Conservation (phyloP, 2,797 vertebrate species). For the Oreonectes daqikongensis region DNA sequence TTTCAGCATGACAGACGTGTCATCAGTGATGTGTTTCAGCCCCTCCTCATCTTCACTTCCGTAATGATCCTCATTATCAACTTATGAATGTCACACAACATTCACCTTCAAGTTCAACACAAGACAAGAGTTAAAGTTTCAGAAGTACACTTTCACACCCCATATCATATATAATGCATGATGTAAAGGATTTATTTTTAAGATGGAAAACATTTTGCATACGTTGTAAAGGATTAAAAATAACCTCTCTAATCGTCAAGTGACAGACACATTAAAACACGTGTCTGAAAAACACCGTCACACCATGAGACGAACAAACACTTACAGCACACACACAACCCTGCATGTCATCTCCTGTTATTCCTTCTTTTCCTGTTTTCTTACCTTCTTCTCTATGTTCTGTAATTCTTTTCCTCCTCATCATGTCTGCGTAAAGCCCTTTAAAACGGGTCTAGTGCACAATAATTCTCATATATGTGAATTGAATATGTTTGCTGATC, state of each 20-base stretch:
- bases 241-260: slow-evolving; percentile 30
- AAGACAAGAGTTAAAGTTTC: too few species aligned
- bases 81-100: background rate
- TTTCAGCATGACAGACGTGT: background rate
- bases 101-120: too few species aligned
- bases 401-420: background rate
- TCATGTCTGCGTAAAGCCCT: background rate
- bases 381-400: too few species aligned
- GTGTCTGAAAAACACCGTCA: background rate
- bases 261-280: slow-evolving; percentile 34
- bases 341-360: too few species aligned
- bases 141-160: slow-evolving; percentile 5
- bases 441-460: too few species aligned
- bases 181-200: slow-evolving; percentile 30
- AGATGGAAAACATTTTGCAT: slow-evolving; percentile 33
- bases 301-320: background rate
- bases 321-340: background rate
- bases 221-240: slow-evolving; percentile 30
- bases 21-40: slow-evolving; percentile 1
- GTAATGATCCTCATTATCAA: background rate
- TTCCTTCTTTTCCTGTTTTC: too few species aligned
- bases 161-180: background rate
- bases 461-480: too few species aligned
- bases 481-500: too few species aligned
- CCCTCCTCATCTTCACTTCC: slow-evolving; percentile 10